These are phyloP conservation scores for Caenorhabditis tropicalis DNA, from an alignment of 1,140 invertebrate species.

Conservation along the genomic window DNA sequence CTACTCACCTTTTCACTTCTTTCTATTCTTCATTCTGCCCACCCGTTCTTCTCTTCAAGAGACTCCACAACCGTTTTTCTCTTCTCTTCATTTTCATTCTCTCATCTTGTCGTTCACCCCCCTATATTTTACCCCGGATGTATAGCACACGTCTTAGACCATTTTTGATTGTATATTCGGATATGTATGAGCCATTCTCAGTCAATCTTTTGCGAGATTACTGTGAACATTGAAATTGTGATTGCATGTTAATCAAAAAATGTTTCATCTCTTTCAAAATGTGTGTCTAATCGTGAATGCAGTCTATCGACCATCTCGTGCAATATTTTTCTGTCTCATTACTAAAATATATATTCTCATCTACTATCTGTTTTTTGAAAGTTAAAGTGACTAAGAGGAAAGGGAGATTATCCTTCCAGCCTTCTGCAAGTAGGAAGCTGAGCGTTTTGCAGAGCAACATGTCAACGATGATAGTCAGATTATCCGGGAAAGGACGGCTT, in stretches of 20 bases:
- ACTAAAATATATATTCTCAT: not conserved
- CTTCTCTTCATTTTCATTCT: not conserved
- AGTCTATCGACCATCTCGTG: not conserved
- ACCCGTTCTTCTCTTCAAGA: not conserved
- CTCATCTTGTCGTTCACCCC: not conserved
- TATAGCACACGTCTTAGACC: not conserved
- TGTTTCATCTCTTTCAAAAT: not conserved
- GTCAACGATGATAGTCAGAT: too few relatives aligned
- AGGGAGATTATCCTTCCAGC: too few relatives aligned
- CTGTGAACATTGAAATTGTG: constrained; percentile 28
- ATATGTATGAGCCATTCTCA: not conserved
- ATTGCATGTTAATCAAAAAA: not conserved
- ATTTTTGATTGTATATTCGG: constrained; percentile 32
- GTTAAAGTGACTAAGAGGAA: too few relatives aligned
- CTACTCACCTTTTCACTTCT: not conserved
- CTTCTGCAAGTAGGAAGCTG: too few relatives aligned
- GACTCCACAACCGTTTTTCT: not conserved
- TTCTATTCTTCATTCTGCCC: not conserved
- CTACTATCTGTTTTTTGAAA: too few relatives aligned
- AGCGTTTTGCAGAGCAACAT: too few relatives aligned
- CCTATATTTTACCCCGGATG: not conserved
- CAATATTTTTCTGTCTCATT: not conserved
- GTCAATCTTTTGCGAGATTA: not conserved
- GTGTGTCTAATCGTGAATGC: not conserved
- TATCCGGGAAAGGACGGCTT: too few relatives aligned